These are phyloP conservation scores for Nannoperca australis DNA, from an alignment of 2,797 vertebrate genomes.

Conservation along the genomic window DNA sequence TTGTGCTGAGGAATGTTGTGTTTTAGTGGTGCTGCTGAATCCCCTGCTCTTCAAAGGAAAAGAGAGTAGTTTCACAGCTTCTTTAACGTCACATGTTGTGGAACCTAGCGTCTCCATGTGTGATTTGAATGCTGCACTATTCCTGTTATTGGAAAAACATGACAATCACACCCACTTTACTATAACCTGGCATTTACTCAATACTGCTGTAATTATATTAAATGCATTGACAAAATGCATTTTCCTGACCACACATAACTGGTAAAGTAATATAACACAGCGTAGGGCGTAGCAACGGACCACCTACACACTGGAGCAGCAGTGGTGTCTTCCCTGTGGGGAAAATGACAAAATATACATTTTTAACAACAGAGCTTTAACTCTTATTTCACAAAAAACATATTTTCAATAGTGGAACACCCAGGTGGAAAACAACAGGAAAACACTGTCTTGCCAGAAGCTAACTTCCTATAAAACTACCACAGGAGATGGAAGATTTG, in stretches of 20 bases:
- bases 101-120: background rate
- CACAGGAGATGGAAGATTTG: conserved; percentile 29
- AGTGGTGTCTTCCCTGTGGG: conserved; percentile 33
- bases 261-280: conserved; percentile 46
- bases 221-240: conserved; percentile 33
- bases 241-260: conserved; percentile 39
- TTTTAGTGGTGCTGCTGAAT: conserved; percentile 58
- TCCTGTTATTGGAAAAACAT: conserved; percentile 8
- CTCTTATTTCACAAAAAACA: conserved; percentile 38
- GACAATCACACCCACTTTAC: conserved; percentile 5
- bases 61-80: conserved; percentile 25
- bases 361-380: conserved; percentile 31
- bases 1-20: conserved; percentile 81
- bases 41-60: conserved; percentile 32
- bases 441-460: conserved; percentile 42
- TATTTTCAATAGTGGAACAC: conserved; percentile 55
- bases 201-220: conserved; percentile 17
- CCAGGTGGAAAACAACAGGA: conserved; percentile 62
- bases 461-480: conserved; percentile 35
- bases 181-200: conserved; percentile 17
- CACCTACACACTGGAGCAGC: conserved; percentile 56
- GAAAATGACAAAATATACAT: conserved; percentile 57
- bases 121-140: conserved; percentile 1
- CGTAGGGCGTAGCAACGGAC: conserved; percentile 38
- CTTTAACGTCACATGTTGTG: conserved; percentile 23